phyloP scores from a whole-genome alignment of 2,888 invertebrate species.

The Charanyca ferruginea region DNA sequence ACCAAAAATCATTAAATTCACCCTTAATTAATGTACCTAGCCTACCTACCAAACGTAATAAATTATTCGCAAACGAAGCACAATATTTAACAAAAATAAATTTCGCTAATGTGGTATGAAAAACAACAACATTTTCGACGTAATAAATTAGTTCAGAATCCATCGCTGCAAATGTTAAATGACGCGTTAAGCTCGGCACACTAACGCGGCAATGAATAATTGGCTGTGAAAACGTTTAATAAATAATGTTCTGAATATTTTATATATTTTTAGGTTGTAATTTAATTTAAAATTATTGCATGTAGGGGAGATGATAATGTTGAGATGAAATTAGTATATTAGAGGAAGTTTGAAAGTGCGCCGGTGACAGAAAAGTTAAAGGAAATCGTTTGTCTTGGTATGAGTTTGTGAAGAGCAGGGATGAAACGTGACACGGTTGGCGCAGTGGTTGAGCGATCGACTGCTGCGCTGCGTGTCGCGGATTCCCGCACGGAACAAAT shows the following conservation, averaged over 20 bases:
- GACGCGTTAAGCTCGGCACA: slow-evolving; percentile 49
- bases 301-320: too few relatives aligned
- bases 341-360: too few relatives aligned
- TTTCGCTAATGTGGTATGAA: slow-evolving; percentile 46
- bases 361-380: too few relatives aligned
- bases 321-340: too few relatives aligned
- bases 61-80: slow-evolving; percentile 39
- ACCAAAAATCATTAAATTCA: neutral
- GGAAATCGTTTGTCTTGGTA: too few relatives aligned
- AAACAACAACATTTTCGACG: slow-evolving; percentile 52
- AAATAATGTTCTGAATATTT: slow-evolving; percentile 28
- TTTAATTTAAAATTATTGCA: too few relatives aligned
- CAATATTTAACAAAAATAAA: slow-evolving; percentile 46
- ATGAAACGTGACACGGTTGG: too few relatives aligned
- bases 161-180: slow-evolving; percentile 60
- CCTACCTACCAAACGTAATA: neutral
- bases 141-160: slow-evolving; percentile 52
- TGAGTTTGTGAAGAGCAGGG: too few relatives aligned
- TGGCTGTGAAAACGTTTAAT: slow-evolving; percentile 41
- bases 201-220: slow-evolving; percentile 54
- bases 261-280: slow-evolving; percentile 3
- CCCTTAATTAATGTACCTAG: neutral
- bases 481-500: too few relatives aligned
- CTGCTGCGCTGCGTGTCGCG: too few relatives aligned
- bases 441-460: too few relatives aligned